A percentile compares a stretch with the other conserved stretches of the same genome.
Conservation (phyloP, 2,113 vertebrate species). For the Malurus melanocephalus region DNA sequence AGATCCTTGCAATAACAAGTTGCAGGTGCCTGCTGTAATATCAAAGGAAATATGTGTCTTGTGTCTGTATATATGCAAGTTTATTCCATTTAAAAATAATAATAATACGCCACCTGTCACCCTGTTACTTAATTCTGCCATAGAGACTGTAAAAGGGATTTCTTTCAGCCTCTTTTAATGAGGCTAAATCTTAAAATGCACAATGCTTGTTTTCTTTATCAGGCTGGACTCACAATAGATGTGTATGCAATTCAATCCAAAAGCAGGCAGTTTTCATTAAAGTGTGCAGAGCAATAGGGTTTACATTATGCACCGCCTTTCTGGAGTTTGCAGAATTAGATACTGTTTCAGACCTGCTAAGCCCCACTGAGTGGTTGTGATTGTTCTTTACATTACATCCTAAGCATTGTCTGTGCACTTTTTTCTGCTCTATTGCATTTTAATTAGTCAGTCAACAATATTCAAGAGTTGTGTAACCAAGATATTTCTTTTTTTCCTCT, state of each 20-base stretch:
- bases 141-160: slow-evolving; percentile 73
- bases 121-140: slow-evolving; percentile 74
- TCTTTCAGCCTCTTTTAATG: slow-evolving; percentile 77
- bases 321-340: slow-evolving; percentile 74
- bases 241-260: slow-evolving; percentile 51
- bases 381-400: slow-evolving; percentile 66
- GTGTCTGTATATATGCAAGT: slow-evolving; percentile 42
- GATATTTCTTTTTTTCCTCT: neutral
- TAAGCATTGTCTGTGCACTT: slow-evolving; percentile 62
- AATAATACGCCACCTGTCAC: slow-evolving; percentile 71
- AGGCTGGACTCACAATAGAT: slow-evolving; percentile 57
- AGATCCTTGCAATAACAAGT: slow-evolving; percentile 65
- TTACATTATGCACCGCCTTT: slow-evolving; percentile 72
- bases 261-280: slow-evolving; percentile 71
- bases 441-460: slow-evolving; percentile 73
- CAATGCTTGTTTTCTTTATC: slow-evolving; percentile 45
- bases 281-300: slow-evolving; percentile 70
- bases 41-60: slow-evolving; percentile 56
- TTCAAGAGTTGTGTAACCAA: slow-evolving; percentile 52
- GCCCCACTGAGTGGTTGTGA: slow-evolving; percentile 70
- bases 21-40: slow-evolving; percentile 64
- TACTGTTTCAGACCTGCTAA: slow-evolving; percentile 67
- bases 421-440: slow-evolving; percentile 72
- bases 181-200: slow-evolving; percentile 55
- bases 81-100: slow-evolving; percentile 62